These are phyloP conservation scores for Falcunculus frontatus DNA, from an alignment of 2,113 vertebrate species.

Conservation along the genomic window DNA sequence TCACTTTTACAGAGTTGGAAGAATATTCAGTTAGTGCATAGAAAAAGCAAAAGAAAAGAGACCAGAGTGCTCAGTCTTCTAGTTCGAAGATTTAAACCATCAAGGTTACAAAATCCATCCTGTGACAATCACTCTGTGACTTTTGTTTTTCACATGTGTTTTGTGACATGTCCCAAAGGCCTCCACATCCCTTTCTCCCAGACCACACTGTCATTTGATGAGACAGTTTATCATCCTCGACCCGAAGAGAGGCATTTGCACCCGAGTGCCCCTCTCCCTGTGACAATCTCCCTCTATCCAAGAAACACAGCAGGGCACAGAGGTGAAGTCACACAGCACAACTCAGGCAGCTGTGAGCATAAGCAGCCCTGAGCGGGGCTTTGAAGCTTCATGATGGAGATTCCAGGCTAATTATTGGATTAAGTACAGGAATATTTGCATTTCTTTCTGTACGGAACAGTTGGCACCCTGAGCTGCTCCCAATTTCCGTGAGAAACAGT, in stretches of 20 bases:
- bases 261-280: neutral
- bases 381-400: neutral
- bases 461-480: neutral
- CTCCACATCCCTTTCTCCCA: neutral
- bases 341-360: neutral
- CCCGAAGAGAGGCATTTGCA: neutral
- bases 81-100: neutral
- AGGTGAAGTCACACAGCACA: neutral
- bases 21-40: neutral
- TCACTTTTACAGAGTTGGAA: neutral
- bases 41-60: neutral
- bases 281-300: neutral
- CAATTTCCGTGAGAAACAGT: neutral
- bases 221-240: neutral
- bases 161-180: neutral
- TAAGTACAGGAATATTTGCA: neutral
- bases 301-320: neutral
- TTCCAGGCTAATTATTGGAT: neutral
- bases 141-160: neutral
- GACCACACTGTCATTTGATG: neutral
- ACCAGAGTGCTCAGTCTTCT: neutral
- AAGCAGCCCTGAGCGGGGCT: accelerated
- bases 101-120: neutral
- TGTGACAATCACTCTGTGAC: neutral
- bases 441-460: neutral